phyloP scores from a whole-genome alignment of 2,113 vertebrate species.

The Helogale parvula region DNA sequence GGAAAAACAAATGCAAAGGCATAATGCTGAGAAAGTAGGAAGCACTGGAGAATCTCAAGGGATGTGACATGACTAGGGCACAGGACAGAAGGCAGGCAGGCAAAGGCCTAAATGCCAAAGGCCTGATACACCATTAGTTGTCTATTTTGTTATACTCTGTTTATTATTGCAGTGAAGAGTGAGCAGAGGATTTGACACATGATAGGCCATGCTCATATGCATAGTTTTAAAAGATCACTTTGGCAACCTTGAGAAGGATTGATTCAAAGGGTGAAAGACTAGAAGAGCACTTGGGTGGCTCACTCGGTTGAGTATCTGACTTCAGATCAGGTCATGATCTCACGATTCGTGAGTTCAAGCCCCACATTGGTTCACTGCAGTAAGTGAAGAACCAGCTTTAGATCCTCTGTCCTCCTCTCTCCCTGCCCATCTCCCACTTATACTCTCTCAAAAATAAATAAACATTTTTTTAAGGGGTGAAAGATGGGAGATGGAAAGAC shows the following conservation, averaged over 20 bases:
- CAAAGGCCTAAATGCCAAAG: not conserved
- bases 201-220: too few species aligned
- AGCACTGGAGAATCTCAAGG: not conserved
- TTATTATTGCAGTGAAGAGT: not conserved
- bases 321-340: too few species aligned
- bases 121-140: fast-evolving
- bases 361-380: too few species aligned
- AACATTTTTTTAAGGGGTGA: too few species aligned
- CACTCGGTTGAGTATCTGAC: too few species aligned
- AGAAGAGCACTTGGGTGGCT: not conserved
- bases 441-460: too few species aligned
- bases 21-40: not conserved
- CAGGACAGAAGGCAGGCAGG: not conserved
- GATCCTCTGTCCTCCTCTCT: too few species aligned
- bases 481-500: not conserved
- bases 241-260: not conserved
- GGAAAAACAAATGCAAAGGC: not conserved
- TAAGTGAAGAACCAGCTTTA: too few species aligned
- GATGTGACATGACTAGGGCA: not conserved
- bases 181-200: not conserved
- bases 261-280: not conserved
- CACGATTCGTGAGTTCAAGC: too few species aligned
- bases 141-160: not conserved
- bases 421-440: too few species aligned
- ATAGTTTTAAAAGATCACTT: not conserved